Evolutionary conservation across 2,888 invertebrate genomes (phyloP).

Genomic region (Drosophila emarginata): DNA sequence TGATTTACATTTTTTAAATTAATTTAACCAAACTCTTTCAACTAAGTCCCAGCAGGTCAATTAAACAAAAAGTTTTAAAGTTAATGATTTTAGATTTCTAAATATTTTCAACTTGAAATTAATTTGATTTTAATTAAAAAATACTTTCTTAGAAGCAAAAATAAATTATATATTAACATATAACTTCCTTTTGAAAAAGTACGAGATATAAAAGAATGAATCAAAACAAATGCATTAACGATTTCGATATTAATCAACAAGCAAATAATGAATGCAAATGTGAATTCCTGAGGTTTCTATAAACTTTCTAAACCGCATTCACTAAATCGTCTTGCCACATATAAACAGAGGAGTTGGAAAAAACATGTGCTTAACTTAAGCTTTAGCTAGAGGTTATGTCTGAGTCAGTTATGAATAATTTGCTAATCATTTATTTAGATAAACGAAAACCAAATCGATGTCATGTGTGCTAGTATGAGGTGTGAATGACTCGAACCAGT

Average conservation of each 20-base stretch:
- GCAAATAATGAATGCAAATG: not conserved
- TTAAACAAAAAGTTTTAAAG: too few species aligned
- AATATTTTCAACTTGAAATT: not conserved
- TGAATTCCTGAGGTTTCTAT: conserved; percentile 12
- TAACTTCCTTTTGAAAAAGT: conserved; percentile 1
- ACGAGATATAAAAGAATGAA: not conserved
- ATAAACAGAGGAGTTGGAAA: not conserved
- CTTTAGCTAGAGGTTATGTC: conserved; percentile 6
- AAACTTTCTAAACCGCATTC: conserved; percentile 73
- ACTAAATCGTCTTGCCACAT: conserved; percentile 27
- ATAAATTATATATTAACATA: not conserved
- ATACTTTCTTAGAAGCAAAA: not conserved
- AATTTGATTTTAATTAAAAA: not conserved
- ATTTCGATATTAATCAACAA: not conserved
- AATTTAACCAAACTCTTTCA: not conserved
- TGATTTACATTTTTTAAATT: not conserved
- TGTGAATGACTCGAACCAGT: conserved; percentile 23
- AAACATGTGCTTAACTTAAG: conserved; percentile 38
- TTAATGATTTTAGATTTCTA: too few species aligned
- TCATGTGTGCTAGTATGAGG: conserved; percentile 44
- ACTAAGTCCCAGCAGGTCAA: too few species aligned
- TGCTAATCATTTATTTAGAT: conserved; percentile 30
- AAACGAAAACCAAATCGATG: conserved; percentile 29
- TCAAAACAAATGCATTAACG: not conserved
- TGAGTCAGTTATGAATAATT: conserved; percentile 41